Base-by-base conservation (phyloP, 1,140 invertebrate species). In the Cotesia vestalis region DNA sequence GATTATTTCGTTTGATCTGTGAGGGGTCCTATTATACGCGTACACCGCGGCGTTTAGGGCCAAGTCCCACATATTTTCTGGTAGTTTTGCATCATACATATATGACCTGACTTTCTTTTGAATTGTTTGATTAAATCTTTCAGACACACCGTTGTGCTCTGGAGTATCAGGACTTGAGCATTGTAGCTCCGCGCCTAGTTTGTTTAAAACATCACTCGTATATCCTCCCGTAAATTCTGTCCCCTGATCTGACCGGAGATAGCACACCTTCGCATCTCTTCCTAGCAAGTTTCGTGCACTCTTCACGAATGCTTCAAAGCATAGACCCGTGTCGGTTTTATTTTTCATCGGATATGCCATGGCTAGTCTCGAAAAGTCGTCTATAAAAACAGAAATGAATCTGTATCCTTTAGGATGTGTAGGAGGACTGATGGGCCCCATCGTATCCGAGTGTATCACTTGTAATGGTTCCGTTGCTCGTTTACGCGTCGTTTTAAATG, bases 261-360 rank as follows among this genome's bases (percentile, higher is more conserved):
- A 73, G 34, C 72, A 73, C 1, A 73, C 61, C 34, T 73, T 69
- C n/a, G 66, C 72, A 55, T 73, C 61, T n/a, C 51, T 55, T 9
- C 72, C 72, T 11, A 73, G 5, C 0, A 66, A n/a, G 38, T 73
- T 73, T 38, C 60, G n/a, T 36, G 51, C 72, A 69, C 66, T 63
- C n/a, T 9, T 61, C 3, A 73, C 34, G 59, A 73, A 73, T 35
- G 35, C 55, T 51, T 64, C 66, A 11, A 73, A 38, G 20, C 72
- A 73, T 4, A 40, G 8, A 8, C 66, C 59, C 1, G 66, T 69
- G 2, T 73, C 66, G 27, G 35, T 73, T 34, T 73, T 73, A 14
- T 57, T 36, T 63, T 69, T 69, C 64, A 73, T 62, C 1, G 72
- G 64, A 55, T 73, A 73, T 2, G 72, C 66, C 46, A 67, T 68